phyloP scores from a whole-genome alignment of 2,797 vertebrate species.

The Vireo griseus region DNA sequence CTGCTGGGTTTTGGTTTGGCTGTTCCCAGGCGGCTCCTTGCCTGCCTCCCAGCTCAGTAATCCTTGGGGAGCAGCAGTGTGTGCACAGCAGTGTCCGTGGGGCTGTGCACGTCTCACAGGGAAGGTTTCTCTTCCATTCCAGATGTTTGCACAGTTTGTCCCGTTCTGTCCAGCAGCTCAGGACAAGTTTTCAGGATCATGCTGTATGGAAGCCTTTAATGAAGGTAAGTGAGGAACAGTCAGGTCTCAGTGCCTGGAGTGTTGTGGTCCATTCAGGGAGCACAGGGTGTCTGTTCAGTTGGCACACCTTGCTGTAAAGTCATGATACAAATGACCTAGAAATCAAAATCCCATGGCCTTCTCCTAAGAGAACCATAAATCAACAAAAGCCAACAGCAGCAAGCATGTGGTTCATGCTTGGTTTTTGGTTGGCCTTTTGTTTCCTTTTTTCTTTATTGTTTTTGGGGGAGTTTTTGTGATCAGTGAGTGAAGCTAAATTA shows the following conservation, averaged over 20 bases:
- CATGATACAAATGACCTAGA: neutral
- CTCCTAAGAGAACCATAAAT: neutral
- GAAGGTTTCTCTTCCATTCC: slow-evolving; percentile 49
- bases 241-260: neutral
- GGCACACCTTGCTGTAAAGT: neutral
- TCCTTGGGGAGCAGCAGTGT: neutral
- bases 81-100: neutral
- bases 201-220: slow-evolving; percentile 98
- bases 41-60: neutral
- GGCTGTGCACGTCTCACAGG: neutral
- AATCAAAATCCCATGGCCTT: neutral
- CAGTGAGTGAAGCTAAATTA: neutral
- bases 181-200: slow-evolving; percentile 98
- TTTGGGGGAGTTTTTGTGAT: rapidly evolving
- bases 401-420: neutral
- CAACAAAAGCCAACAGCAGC: neutral
- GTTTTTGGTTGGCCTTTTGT: neutral
- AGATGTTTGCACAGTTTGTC: slow-evolving; percentile 97
- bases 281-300: neutral
- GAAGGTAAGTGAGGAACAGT: slow-evolving; percentile 81
- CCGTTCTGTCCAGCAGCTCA: slow-evolving; percentile 96
- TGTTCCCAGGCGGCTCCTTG: neutral
- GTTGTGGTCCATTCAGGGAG: neutral
- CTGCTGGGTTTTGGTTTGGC: neutral
- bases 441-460: neutral